Evolutionary conservation across 2,797 vertebrate genomes (phyloP), one percentile per base, ranked within the genome.

Genomic region (Cynodonichthys magdalenae): DNA sequence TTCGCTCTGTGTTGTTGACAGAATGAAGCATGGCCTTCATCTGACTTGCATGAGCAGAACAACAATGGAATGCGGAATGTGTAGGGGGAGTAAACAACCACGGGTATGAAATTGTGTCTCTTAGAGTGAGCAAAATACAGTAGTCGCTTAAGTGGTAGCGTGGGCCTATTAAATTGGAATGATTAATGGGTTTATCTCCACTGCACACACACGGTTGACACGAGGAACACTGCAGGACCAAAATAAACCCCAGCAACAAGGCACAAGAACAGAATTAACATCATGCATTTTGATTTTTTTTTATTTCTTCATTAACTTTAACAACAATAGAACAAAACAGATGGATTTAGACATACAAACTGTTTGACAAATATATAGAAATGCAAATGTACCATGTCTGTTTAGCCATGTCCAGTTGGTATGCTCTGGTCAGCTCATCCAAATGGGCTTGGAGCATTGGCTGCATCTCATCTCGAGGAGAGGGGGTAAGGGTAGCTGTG

Each of bases 401-500:
- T 74, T 99, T 98, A 82, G 96, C 93, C 93, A 98, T 96, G 85
- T 99, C 98, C 85, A 99, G 93, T 85, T 99, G 97, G 89, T 99
- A 99, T 14, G 95, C 96, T 65, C 97, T 93, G 15, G 96, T 99
- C 75, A 99, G 85, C 81, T 99, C 97, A 47, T 99, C 98, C 64
- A 99, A 92, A 81, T 99, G 96, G 71, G 96, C 95, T 55, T 99
- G 97, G 46, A 99, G 95, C 95, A 99, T 99, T 59, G 98, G 98
- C 75, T 98, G 97, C 92, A 97, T 96, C 88, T 99, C 98, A 19
- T 99, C 98, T 34, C 95, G 90, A 12, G 98, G 98, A n/a, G 98
- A 99, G 2, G 98, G 98, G 0, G 97, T 99, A 5, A 99, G 94
- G 14, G 98, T 99, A 77, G 96, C 97, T 3, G 98, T 99, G 24